Percentiles rank a stretch among this genome's conserved stretches.
Conservation (phyloP, 2,888 invertebrate species). For the Clivina fossor region DNA sequence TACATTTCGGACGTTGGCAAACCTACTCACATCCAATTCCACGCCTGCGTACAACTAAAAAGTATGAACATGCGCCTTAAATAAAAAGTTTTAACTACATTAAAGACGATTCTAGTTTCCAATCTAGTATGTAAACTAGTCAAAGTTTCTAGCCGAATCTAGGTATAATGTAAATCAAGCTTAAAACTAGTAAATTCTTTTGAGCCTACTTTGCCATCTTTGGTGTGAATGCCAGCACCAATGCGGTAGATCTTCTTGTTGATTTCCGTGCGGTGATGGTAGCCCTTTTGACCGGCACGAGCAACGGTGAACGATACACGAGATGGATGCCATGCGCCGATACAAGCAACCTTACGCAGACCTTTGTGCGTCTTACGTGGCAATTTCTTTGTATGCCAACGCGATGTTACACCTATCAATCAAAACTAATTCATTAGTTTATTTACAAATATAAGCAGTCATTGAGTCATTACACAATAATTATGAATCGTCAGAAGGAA, state of each 20-base stretch:
- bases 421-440: too few relatives aligned
- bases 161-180: too few relatives aligned
- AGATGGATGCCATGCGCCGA: slow-evolving; percentile 99
- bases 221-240: slow-evolving; percentile 79
- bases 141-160: too few relatives aligned
- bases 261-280: slow-evolving; percentile 99
- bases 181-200: too few relatives aligned
- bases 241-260: slow-evolving; percentile 99
- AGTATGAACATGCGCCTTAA: too few relatives aligned
- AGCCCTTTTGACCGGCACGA: slow-evolving; percentile 99
- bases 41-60: too few relatives aligned
- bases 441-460: slow-evolving; percentile 9
- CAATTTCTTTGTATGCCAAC: slow-evolving; percentile 99
- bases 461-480: slow-evolving; percentile 12
- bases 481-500: slow-evolving; percentile 61
- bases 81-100: too few relatives aligned
- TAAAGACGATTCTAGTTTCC: too few relatives aligned
- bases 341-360: slow-evolving; percentile 99
- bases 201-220: slow-evolving; percentile 78
- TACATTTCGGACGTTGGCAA: too few relatives aligned
- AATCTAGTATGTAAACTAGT: too few relatives aligned
- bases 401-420: slow-evolving; percentile 90
- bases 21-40: too few relatives aligned
- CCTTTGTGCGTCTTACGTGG: slow-evolving; percentile 99
- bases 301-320: slow-evolving; percentile 99